These are phyloP conservation scores for Nineta flava DNA, from an alignment of 2,888 invertebrate species.

Conservation along the genomic window DNA sequence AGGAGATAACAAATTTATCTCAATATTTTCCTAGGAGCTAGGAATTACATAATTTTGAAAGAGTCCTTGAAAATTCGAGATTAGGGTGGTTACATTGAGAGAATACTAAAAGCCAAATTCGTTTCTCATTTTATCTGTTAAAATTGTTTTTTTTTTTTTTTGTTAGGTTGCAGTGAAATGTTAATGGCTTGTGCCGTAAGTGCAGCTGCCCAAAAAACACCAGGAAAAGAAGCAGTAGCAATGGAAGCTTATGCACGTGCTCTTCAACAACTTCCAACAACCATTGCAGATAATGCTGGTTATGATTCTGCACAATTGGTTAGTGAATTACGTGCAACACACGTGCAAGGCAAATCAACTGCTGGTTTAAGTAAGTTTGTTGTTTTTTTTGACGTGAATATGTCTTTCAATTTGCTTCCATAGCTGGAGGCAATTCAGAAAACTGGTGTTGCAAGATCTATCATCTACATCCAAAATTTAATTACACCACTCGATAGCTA, in stretches of 20 bases:
- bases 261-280: conserved; percentile 77
- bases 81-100: neutral
- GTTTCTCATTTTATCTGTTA: no score
- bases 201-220: conserved; percentile 65
- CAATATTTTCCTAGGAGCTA: no score
- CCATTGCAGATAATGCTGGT: conserved; percentile 97
- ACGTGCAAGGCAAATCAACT: conserved; percentile 63
- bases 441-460: no score
- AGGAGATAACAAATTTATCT: no score
- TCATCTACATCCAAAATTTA: no score
- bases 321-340: conserved; percentile 79
- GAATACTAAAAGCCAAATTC: no score
- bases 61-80: neutral
- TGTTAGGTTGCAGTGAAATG: conserved; percentile 75
- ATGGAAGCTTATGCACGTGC: conserved; percentile 91
- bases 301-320: conserved; percentile 93
- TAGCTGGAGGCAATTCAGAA: no score
- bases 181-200: conserved; percentile 91
- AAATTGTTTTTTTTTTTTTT: no score
- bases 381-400: no score
- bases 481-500: no score
- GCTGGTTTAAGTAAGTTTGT: conserved; percentile 59
- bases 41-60: no score
- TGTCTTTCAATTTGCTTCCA: no score
- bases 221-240: conserved; percentile 95